Evolutionary conservation across 2,113 vertebrate species (phyloP), one percentile per base, ranked within the genome.

Genomic region (Tachycineta bicolor): DNA sequence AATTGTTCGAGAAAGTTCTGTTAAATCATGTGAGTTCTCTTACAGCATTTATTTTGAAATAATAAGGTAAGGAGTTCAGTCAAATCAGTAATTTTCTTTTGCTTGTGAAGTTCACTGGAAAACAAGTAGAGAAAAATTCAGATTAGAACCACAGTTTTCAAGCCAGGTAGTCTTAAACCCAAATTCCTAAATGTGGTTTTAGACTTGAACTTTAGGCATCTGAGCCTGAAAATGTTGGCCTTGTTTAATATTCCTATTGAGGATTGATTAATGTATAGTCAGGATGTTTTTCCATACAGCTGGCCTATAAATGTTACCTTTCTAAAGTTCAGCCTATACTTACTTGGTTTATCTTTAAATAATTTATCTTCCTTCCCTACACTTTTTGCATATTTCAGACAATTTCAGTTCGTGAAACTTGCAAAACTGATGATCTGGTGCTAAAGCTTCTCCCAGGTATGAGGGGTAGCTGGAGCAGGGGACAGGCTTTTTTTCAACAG

Each of bases 211-310:
- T 67, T 94, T 26, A 90, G 39, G 39, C 41, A 83, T 76, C 44
- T 28, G 60, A 70, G 50, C 56, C 47, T 83, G 82, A 93, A 94
- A 90, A 63, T 39, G 6, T 33, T 93, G 71, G 46, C 39, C 81
- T 80, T 69, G 58, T 84, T 95, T 96, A 90, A 94, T 95, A 77
- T 73, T 60, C 47, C n/a, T 70, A 31, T 59, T 73, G 63, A 56
- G n/a, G 44, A 74, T 25, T 94, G 95, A 96, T 94, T 96, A 93
- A 96, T 95, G 47, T 67, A 41, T 52, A 94, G 59, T 90, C 93
- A 95, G 90, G 85, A 95, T 93, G 87, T 89, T 96, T 96, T 95
- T 93, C 92, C 94, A 68, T 77, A 64, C 69, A 86, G 78, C 16
- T 70, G 85, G 68, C 44, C 71, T 83, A 44, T 86, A 88, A 80